Conservation (phyloP, 1,140 invertebrate genomes). For the Apis dorsata region DNA sequence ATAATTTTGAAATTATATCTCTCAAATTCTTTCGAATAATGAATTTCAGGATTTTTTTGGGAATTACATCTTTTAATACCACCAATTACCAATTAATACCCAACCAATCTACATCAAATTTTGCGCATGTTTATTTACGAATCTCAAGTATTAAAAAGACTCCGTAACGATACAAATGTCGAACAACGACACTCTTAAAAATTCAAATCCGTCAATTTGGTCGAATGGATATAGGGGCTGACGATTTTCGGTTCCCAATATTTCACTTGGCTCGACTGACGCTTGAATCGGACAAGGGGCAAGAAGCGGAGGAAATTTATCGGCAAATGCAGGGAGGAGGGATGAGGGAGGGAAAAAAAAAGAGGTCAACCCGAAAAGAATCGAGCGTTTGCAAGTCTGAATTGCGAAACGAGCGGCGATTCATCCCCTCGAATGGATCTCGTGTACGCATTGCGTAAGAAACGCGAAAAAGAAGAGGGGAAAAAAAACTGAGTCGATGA, state of each 20-base stretch:
- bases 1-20: no score
- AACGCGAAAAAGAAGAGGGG: neutral
- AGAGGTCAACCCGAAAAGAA: neutral
- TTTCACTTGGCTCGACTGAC: neutral
- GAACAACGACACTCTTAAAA: neutral
- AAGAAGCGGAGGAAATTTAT: constrained; percentile 22
- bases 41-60: no score
- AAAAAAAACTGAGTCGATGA: neutral
- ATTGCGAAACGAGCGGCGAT: neutral
- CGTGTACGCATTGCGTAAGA: neutral
- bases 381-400: neutral
- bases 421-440: neutral
- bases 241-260: constrained; percentile 3
- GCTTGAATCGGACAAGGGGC: constrained; percentile 16
- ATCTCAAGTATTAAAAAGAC: neutral
- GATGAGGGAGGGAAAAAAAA: neutral
- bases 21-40: no score
- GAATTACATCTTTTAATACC: no score
- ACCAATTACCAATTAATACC: no score
- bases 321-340: no score
- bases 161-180: neutral
- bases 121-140: no score
- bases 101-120: no score
- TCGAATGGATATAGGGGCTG: neutral
- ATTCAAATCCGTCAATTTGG: neutral